Evolutionary conservation across 1,140 invertebrate genomes (phyloP).

Genomic region (Sitobion miscanthi): DNA sequence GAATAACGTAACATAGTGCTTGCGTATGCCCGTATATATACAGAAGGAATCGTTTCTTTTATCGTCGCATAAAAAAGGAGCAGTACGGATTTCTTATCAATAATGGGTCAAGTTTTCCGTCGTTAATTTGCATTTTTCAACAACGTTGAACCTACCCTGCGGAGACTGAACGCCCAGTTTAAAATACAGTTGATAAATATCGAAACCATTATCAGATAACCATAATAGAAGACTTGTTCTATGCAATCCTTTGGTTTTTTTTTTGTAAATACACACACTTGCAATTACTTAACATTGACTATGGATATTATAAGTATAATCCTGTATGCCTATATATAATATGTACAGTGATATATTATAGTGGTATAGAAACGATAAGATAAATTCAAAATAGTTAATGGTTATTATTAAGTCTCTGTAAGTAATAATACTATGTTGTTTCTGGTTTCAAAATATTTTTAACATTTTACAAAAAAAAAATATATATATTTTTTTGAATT

Average conservation of each 20-base stretch:
- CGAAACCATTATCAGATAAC: not conserved
- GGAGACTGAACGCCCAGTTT: not conserved
- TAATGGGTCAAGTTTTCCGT: conserved; percentile 42
- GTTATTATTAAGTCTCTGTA: too few relatives aligned
- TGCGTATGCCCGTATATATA: not conserved
- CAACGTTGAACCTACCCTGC: not conserved
- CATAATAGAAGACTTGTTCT: not conserved
- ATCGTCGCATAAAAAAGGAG: conserved; percentile 47
- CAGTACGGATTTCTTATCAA: conserved; percentile 47
- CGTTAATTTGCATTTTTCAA: conserved; percentile 50
- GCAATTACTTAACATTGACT: not conserved
- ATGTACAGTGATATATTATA: too few relatives aligned
- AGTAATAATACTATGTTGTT: too few relatives aligned
- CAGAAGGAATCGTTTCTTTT: conserved; percentile 33
- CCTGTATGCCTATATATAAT: too few relatives aligned
- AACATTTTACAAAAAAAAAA: too few relatives aligned
- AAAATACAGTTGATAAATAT: conserved; percentile 5
- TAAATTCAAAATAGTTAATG: too few relatives aligned
- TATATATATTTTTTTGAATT: too few relatives aligned
- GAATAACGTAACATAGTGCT: conserved; percentile 39
- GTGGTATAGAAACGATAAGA: too few relatives aligned
- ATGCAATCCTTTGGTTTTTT: not conserved
- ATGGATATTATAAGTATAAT: not conserved
- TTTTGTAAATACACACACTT: not conserved
- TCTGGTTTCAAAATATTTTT: too few relatives aligned